Base-by-base conservation (phyloP, 1,140 invertebrate genomes). In the Zaprionus kolodkinae region DNA sequence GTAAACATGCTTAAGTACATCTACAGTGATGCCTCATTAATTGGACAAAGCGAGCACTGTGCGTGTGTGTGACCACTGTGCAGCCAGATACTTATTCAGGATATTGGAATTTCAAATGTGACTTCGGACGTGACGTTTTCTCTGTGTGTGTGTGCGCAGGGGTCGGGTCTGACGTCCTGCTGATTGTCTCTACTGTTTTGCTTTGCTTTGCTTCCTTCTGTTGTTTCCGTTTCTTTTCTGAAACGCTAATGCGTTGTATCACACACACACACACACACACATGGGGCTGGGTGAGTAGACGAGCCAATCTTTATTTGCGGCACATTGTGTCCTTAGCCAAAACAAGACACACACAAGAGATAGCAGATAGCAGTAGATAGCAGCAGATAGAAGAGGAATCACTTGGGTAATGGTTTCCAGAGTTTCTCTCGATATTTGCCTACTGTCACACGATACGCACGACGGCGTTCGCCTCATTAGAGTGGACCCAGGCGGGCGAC, bases 301-400 rank as follows among this genome's bases (percentile, higher is more conserved):
- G n/a, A 27, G 59, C 40, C 68, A 66, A 77, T 82, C 79, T 81
- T 76, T 72, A 85, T 81, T 73, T 85, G 67, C 70, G 55, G 65
- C 79, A 86, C 79, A 73, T 80, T 80, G 63, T 60, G 62, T 70
- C 62, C 67, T 54, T 63, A 55, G 25, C 15, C 48, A 10, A 38
- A 50, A 63, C 65, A 21, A 21, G 21, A 54, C 48, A 80, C 56
- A 52, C 45, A 30, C 38, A 5, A 59, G 6, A 59, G 59, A n/a
- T 6, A 38, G 30, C 2, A 33, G n/a, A 17, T 1, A 25, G 30
- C n/a, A n/a, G n/a, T 40, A 62, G 33, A 30, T 66, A 65, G 30
- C 52, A 62, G 33, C 52, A 62, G 33, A 30, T 66, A 65, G 30
- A 62, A 76, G 70, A 72, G 30, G 38, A 38, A 38, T 21, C 33